Conservation (phyloP, 2,113 vertebrate species). For the Stegastes partitus region DNA sequence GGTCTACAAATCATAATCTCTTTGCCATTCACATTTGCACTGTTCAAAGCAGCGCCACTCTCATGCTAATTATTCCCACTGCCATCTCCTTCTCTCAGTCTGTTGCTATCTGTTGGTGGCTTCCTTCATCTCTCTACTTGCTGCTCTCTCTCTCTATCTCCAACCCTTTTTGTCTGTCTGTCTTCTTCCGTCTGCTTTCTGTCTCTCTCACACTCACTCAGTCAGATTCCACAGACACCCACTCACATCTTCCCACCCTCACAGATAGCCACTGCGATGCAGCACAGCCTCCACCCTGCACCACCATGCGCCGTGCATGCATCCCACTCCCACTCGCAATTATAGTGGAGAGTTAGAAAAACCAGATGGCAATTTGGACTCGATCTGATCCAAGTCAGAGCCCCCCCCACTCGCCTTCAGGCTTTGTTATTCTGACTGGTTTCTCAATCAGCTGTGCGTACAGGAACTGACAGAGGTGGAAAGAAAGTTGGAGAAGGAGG, state of each 20-base stretch:
- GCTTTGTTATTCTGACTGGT: slow-evolving; percentile 63
- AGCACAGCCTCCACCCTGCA: slow-evolving; percentile 7
- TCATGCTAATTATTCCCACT: too few relatives aligned
- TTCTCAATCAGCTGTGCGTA: slow-evolving; percentile 62
- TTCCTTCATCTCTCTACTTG: slow-evolving; percentile 10
- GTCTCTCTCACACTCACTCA: slow-evolving; percentile 52
- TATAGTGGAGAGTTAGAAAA: slow-evolving; percentile 65
- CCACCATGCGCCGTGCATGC: slow-evolving; percentile 15
- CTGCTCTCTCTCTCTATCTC: neutral
- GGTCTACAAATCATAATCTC: neutral
- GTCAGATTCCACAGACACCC: slow-evolving; percentile 51
- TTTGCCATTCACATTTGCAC: neutral
- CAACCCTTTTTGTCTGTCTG: slow-evolving; percentile 1
- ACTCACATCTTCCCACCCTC: slow-evolving; percentile 34
- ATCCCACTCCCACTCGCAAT: slow-evolving; percentile 56
- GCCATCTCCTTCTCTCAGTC: neutral
- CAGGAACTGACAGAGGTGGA: slow-evolving; percentile 49
- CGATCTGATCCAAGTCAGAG: slow-evolving; percentile 44
- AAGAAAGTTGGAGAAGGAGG: slow-evolving; percentile 27
- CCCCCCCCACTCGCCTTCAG: slow-evolving; percentile 28
- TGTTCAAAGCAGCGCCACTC: neutral
- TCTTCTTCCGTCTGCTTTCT: slow-evolving; percentile 44
- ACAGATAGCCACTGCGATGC: slow-evolving; percentile 21
- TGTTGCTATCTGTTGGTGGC: neutral
- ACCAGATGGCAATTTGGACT: slow-evolving; percentile 77